A percentile compares a stretch with the other conserved stretches of the same genome.
phyloP scores from a whole-genome alignment of 2,797 vertebrate species.

The Coilia nasus region DNA sequence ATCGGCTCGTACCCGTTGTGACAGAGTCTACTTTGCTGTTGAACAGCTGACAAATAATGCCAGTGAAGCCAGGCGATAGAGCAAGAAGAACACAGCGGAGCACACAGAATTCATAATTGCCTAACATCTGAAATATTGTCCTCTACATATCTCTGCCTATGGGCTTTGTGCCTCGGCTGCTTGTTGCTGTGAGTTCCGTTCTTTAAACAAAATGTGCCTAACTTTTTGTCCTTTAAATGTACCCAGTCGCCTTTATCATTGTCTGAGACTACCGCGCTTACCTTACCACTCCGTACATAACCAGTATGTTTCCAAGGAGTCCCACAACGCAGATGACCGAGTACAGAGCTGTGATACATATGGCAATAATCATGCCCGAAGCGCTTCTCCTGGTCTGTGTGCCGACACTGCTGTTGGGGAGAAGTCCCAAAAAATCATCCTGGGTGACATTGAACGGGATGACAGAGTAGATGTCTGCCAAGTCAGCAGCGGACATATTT shows the following conservation, averaged over 20 bases:
- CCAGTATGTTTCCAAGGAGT: slow-evolving; percentile 91
- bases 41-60: not conserved
- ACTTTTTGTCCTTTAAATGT: not conserved
- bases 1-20: too few relatives aligned
- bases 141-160: not conserved
- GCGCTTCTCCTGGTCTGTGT: slow-evolving; percentile 68
- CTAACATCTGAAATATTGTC: not conserved
- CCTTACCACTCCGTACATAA: slow-evolving; percentile 96
- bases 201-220: not conserved
- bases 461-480: slow-evolving; percentile 54
- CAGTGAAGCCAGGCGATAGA: not conserved
- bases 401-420: slow-evolving; percentile 64
- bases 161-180: not conserved
- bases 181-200: not conserved
- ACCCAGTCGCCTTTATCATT: not conserved
- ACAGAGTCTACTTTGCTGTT: too few relatives aligned
- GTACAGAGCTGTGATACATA: slow-evolving; percentile 92
- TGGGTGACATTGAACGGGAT: slow-evolving; percentile 71
- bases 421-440: slow-evolving; percentile 55
- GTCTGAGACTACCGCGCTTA: slow-evolving; percentile 66
- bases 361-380: slow-evolving; percentile 75
- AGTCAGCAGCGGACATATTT: slow-evolving; percentile 65
- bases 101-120: not conserved
- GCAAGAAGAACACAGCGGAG: not conserved
- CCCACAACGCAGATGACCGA: slow-evolving; percentile 92